Percentiles rank a stretch among this genome's conserved stretches.
Evolutionary conservation across 2,113 vertebrate species (phyloP).

Genomic region (Chaenogobius annularis): DNA sequence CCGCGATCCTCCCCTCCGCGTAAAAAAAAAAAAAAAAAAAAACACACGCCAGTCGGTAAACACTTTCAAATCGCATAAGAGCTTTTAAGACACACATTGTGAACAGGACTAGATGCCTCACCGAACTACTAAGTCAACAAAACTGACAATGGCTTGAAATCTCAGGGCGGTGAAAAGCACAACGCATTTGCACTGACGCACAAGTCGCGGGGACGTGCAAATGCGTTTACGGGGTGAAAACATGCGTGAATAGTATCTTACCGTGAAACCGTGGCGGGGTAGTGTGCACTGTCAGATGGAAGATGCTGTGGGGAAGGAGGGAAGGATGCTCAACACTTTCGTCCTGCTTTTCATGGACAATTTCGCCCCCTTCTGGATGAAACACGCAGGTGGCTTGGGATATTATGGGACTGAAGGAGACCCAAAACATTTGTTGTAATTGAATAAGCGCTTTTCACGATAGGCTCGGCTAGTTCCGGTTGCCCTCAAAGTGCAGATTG

Average conservation of each 20-base stretch:
- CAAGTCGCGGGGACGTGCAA: neutral
- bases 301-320: constrained; percentile 58
- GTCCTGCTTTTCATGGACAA: constrained; percentile 1
- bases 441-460: no score
- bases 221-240: neutral
- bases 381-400: neutral
- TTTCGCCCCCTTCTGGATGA: constrained; percentile 47
- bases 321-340: constrained; percentile 38
- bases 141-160: no score
- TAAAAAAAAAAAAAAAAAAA: no score
- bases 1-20: constrained; percentile 16
- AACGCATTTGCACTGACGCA: constrained; percentile 16
- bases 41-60: constrained; percentile 30
- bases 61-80: constrained; percentile 31
- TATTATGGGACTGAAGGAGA: neutral
- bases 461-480: no score
- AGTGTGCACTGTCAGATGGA: constrained; percentile 53
- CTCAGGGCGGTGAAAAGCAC: constrained; percentile 16
- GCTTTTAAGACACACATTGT: no score
- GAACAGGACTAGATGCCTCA: no score
- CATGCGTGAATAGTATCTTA: constrained; percentile 47
- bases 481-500: no score
- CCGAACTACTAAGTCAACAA: no score
- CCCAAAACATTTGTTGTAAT: no score
- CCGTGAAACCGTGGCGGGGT: constrained; percentile 46